Evolutionary conservation across 1,140 invertebrate genomes (phyloP).

Genomic region (Heterodera schachtii): DNA sequence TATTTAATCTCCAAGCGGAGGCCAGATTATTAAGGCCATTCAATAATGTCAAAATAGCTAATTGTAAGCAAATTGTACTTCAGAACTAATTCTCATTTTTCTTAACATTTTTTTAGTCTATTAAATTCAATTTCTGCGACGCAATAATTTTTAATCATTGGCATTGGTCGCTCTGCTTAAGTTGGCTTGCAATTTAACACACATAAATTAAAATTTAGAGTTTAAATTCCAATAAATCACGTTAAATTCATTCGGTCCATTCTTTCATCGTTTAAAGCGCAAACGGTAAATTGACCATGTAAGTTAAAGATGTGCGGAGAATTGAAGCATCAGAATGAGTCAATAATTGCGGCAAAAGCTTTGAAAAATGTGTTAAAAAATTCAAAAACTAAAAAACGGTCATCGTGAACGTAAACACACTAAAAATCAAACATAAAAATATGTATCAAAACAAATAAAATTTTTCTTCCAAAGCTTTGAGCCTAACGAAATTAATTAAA

Average conservation of each 20-base stretch:
- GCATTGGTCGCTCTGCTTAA: no score
- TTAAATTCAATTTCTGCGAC: no score
- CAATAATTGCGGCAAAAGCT: neutral
- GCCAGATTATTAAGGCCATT: no score
- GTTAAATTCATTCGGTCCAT: neutral
- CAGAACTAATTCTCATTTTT: no score
- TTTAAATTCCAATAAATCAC: neutral
- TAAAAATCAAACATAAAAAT: neutral
- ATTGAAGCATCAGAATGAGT: neutral
- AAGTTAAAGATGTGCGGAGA: neutral
- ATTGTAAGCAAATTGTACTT: no score
- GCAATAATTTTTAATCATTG: no score
- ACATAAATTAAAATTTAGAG: neutral
- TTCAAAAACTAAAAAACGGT: neutral
- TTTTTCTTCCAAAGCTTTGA: conserved; percentile 14
- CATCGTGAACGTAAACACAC: neutral
- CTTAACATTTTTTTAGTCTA: no score
- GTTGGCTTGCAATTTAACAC: neutral
- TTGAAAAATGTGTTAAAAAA: neutral
- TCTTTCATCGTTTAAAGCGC: neutral
- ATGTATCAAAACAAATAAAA: neutral
- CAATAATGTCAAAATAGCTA: no score
- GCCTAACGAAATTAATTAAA: neutral
- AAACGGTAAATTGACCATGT: conserved; percentile 17
- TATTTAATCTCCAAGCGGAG: no score